Evolutionary conservation across 2,113 vertebrate genomes (phyloP).

Genomic region (Pyrgilauda ruficollis): DNA sequence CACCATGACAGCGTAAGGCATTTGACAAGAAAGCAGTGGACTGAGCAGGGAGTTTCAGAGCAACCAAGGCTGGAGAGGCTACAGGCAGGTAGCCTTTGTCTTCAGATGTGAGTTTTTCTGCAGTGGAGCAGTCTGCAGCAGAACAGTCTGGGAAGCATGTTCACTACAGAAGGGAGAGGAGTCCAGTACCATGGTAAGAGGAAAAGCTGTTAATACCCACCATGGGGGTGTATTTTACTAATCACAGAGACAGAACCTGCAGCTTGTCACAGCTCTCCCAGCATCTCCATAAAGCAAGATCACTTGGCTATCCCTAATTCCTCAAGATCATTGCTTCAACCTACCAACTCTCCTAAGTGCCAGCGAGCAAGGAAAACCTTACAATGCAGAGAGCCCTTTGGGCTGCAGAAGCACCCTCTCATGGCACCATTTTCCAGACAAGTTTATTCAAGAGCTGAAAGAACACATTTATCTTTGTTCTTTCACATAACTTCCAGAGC

Average conservation of each 20-base stretch:
- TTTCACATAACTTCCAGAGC: background rate
- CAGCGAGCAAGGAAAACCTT: background rate
- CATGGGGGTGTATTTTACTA: background rate
- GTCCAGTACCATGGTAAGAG: background rate
- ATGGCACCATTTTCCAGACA: background rate
- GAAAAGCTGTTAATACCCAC: background rate
- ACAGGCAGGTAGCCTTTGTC: background rate
- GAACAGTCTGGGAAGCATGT: background rate
- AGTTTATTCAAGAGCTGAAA: background rate
- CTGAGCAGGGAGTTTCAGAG: background rate
- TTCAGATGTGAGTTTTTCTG: background rate
- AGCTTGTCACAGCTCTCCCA: background rate
- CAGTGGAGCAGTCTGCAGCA: background rate
- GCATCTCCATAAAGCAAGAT: background rate
- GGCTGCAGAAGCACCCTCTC: background rate
- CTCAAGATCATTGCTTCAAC: background rate
- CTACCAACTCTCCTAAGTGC: background rate
- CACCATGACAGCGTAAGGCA: background rate
- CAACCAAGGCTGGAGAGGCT: background rate
- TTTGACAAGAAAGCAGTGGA: background rate
- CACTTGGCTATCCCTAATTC: background rate
- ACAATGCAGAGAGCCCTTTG: background rate
- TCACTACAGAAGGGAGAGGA: background rate
- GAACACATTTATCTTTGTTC: background rate
- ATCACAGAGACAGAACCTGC: background rate